These are phyloP conservation scores for Copidosoma floridanum DNA, from an alignment of 1,140 invertebrate species.

Conservation along the genomic window DNA sequence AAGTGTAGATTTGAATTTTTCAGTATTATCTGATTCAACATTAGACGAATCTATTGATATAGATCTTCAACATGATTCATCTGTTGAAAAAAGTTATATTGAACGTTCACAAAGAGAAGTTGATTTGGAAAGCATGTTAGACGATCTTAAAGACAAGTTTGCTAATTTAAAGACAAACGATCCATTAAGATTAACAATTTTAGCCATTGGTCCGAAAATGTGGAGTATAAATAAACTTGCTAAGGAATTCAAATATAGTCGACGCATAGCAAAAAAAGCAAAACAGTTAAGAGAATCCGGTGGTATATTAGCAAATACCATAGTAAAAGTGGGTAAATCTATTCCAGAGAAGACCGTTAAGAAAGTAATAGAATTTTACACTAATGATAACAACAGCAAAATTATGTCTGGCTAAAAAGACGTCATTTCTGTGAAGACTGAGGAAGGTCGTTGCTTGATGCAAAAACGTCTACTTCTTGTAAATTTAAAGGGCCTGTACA, in stretches of 20 bases:
- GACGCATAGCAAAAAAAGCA: conserved; percentile 3
- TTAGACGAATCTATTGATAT: no score
- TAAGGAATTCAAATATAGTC: background rate
- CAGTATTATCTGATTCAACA: no score
- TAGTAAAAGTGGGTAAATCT: background rate
- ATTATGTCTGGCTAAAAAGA: conserved; percentile 5
- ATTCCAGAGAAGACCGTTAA: conserved; percentile 1
- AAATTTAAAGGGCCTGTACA: background rate
- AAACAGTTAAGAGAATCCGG: background rate
- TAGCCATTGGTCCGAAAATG: conserved; percentile 1
- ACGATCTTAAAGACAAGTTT: no score
- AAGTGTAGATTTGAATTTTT: no score
- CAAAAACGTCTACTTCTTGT: conserved; percentile 1
- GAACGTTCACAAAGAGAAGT: no score
- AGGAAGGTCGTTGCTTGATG: background rate
- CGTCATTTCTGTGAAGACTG: background rate
- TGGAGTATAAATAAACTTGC: conserved; percentile 5
- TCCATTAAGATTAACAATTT: conserved; percentile 7
- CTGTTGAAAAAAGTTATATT: no score
- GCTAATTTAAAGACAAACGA: conserved; percentile 1
- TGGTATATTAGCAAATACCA: conserved; percentile 8
- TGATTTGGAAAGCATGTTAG: no score
- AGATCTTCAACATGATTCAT: no score
- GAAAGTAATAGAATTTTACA: background rate
- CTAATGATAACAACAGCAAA: conserved; percentile 1